Evolutionary conservation across 2,113 vertebrate genomes (phyloP).

Genomic region (Cyrtonyx montezumae): DNA sequence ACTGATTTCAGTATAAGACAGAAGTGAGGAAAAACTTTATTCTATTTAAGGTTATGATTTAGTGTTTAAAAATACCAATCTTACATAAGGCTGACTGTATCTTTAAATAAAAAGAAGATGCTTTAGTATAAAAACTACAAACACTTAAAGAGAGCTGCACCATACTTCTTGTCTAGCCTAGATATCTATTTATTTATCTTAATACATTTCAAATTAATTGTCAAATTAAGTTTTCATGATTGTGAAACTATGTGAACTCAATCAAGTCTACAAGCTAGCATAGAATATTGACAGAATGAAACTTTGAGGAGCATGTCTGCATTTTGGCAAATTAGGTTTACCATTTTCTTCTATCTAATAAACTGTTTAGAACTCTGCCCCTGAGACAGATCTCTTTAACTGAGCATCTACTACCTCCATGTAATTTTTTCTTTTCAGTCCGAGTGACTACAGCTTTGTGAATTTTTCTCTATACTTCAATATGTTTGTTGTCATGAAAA

Average conservation of each 20-base stretch:
- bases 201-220: background rate
- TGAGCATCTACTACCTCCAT: background rate
- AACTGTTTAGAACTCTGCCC: conserved; percentile 46
- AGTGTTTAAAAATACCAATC: background rate
- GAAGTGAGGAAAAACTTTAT: background rate
- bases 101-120: background rate
- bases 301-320: background rate
- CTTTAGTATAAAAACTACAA: background rate
- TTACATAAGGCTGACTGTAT: background rate
- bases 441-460: background rate
- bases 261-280: background rate
- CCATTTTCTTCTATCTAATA: conserved; percentile 40
- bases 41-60: background rate
- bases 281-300: conserved; percentile 26
- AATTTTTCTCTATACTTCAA: conserved; percentile 1
- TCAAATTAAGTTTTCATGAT: background rate
- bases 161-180: background rate
- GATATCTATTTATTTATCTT: background rate
- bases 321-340: conserved; percentile 53
- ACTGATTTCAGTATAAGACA: background rate
- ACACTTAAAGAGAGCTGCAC: background rate
- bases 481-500: background rate
- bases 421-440: background rate
- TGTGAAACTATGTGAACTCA: background rate
- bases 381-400: conserved; percentile 29